These are phyloP conservation scores for Pomatostomus ruficeps DNA, from an alignment of 2,113 vertebrate genomes.

Conservation along the genomic window DNA sequence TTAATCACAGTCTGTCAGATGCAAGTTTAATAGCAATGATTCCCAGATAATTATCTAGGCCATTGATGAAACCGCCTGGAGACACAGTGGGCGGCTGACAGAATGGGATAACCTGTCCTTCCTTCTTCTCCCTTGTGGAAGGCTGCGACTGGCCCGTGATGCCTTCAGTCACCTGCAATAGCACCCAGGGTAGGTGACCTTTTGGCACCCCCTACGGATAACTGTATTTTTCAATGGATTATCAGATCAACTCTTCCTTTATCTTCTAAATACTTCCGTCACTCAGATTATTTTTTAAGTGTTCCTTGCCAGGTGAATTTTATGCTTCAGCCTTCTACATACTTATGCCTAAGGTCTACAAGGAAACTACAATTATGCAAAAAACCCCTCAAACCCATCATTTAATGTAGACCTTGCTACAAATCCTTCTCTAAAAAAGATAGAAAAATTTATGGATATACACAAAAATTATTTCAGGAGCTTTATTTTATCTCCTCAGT, in stretches of 20 bases:
- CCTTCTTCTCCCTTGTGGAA: background rate
- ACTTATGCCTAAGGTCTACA: background rate
- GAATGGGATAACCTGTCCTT: background rate
- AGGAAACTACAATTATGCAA: background rate
- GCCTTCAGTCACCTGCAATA: background rate
- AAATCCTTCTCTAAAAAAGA: background rate
- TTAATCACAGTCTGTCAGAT: background rate
- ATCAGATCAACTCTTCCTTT: background rate
- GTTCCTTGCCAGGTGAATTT: background rate
- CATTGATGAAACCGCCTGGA: background rate
- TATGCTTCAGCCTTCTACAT: background rate
- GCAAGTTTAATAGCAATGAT: background rate
- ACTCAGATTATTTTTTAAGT: background rate
- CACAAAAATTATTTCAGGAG: background rate
- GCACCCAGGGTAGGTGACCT: background rate
- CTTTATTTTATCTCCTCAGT: background rate
- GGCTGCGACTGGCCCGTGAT: background rate
- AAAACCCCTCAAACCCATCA: background rate
- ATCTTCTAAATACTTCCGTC: background rate
- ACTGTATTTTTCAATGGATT: background rate
- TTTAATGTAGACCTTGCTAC: background rate
- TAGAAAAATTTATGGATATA: background rate
- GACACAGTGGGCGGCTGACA: background rate
- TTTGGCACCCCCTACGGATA: background rate
- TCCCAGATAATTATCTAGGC: background rate